A percentile compares a stretch with the other conserved stretches of the same genome.
These are phyloP conservation scores for Silurus aristotelis DNA, from an alignment of 2,797 vertebrate species.

Conservation along the genomic window DNA sequence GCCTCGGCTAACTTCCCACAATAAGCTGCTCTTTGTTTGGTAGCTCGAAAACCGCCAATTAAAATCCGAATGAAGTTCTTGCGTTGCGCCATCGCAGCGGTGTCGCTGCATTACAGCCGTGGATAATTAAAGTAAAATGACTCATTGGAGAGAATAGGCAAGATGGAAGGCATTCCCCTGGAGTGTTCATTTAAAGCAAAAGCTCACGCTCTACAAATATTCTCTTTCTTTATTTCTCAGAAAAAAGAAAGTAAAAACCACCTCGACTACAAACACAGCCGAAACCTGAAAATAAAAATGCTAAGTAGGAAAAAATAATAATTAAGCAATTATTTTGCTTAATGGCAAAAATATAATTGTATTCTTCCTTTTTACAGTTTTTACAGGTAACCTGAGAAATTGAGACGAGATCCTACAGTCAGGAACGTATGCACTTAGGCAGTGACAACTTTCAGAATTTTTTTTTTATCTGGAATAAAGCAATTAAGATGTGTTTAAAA, in stretches of 20 bases:
- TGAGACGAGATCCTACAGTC: not conserved
- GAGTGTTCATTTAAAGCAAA: slow-evolving; percentile 6
- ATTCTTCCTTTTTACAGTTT: not conserved
- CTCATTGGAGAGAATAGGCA: slow-evolving; percentile 13
- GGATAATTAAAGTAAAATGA: slow-evolving; percentile 45
- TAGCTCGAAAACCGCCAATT: slow-evolving; percentile 48
- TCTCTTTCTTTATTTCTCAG: not conserved
- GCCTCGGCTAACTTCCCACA: slow-evolving; percentile 50
- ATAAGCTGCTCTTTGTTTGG: slow-evolving; percentile 54
- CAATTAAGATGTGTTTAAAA: too few relatives aligned
- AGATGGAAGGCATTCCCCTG: slow-evolving; percentile 26
- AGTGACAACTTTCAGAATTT: too few relatives aligned
- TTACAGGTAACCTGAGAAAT: not conserved
- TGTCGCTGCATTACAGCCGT: slow-evolving; percentile 14
- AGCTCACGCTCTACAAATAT: not conserved
- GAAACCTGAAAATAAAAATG: not conserved
- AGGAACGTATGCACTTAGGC: too few relatives aligned
- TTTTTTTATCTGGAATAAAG: too few relatives aligned
- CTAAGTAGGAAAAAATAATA: not conserved
- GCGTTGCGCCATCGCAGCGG: slow-evolving; percentile 9
- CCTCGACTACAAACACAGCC: not conserved
- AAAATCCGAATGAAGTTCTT: slow-evolving; percentile 50
- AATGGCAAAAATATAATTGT: not conserved
- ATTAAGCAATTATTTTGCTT: not conserved
- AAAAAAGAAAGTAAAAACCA: not conserved